Evolutionary conservation across 2,113 vertebrate genomes (phyloP).

Genomic region (Oreochromis tanganicae): DNA sequence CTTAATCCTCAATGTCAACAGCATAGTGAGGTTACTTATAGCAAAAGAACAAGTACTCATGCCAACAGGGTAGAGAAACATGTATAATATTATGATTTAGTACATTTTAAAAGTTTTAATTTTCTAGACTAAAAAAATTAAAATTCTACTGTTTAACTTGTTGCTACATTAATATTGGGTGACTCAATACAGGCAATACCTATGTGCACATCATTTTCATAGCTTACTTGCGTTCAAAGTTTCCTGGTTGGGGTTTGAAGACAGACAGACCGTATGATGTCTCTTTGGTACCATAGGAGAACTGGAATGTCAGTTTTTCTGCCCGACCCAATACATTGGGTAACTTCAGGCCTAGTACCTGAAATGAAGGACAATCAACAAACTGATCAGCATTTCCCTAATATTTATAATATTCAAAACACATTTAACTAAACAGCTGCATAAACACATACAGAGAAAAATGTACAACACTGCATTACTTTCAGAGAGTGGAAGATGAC

Average conservation of each 20-base stretch:
- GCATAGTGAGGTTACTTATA: not conserved
- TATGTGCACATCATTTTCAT: not conserved
- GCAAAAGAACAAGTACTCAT: not conserved
- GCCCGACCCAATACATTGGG: constrained; percentile 91
- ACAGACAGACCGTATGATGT: constrained; percentile 94
- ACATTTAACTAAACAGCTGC: not conserved
- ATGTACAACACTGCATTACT: not conserved
- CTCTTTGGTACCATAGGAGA: constrained; percentile 97
- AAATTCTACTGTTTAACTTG: not conserved
- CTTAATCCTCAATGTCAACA: not conserved
- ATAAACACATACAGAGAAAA: not conserved
- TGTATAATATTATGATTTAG: not conserved
- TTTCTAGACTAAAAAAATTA: not conserved
- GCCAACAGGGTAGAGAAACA: not conserved
- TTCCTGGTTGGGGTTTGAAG: constrained; percentile 91
- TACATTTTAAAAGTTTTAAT: not conserved
- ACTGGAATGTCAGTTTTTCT: constrained; percentile 94
- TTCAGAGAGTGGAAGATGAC: not conserved
- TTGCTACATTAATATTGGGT: not conserved
- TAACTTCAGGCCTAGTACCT: constrained; percentile 93
- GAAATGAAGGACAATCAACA: not conserved
- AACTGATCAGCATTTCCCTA: not conserved
- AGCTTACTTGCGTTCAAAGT: constrained; percentile 89
- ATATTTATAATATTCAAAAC: not conserved
- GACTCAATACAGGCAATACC: not conserved